phyloP scores from a whole-genome alignment of 2,797 vertebrate species.

The Columba guinea region DNA sequence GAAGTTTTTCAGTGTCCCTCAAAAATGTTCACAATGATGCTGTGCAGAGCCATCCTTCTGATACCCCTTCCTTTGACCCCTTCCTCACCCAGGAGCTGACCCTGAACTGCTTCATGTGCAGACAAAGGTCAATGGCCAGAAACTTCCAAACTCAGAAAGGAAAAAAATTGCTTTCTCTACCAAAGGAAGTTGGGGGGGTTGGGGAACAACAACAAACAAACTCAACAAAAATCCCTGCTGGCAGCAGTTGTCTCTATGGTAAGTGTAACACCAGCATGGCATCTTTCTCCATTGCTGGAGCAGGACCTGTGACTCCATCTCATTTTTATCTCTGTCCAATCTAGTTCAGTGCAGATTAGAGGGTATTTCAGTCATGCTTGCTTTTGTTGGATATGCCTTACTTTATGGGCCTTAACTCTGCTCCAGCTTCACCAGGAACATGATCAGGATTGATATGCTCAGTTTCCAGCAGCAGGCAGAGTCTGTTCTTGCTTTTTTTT shows the following conservation, averaged over 20 bases:
- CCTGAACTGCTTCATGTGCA: neutral
- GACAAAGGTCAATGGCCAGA: neutral
- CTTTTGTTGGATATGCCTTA: neutral
- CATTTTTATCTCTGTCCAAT: neutral
- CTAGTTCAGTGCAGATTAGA: neutral
- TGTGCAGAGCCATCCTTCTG: conserved; percentile 9
- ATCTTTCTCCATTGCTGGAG: neutral
- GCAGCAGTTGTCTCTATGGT: neutral
- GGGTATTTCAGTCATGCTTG: neutral
- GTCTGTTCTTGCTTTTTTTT: neutral
- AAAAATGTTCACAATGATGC: neutral
- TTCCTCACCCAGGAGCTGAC: neutral
- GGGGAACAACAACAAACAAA: neutral
- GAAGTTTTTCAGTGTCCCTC: neutral
- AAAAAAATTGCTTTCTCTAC: neutral
- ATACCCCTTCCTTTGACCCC: neutral
- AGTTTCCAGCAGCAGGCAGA: neutral
- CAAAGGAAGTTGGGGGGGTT: neutral
- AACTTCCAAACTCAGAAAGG: neutral
- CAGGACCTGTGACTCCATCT: neutral
- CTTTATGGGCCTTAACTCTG: neutral
- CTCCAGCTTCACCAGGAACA: neutral
- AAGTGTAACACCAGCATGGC: neutral
- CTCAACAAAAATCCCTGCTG: neutral
- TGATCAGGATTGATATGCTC: neutral